Evolutionary conservation across 2,113 vertebrate genomes (phyloP).

Genomic region (Megaptera novaeangliae): DNA sequence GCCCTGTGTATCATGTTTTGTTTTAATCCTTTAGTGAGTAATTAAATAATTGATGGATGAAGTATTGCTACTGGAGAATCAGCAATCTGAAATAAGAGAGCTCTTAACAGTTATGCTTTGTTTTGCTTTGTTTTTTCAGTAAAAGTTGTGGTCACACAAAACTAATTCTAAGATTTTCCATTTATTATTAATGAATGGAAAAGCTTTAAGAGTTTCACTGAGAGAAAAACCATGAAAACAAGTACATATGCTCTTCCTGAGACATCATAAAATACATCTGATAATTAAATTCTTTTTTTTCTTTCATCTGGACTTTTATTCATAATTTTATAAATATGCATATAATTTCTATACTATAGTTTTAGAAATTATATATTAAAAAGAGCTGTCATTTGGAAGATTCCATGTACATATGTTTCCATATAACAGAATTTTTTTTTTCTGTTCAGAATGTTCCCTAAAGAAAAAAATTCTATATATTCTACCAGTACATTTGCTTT

Average conservation of each 20-base stretch:
- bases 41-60: background rate
- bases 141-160: background rate
- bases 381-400: conserved; percentile 18
- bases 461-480: background rate
- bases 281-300: background rate
- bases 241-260: background rate
- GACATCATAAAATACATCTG: background rate
- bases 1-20: background rate
- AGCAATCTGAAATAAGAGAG: background rate
- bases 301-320: background rate
- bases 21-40: background rate
- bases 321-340: background rate
- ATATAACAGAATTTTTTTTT: background rate
- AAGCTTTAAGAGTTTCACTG: background rate
- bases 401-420: background rate
- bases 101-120: background rate
- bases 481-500: background rate
- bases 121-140: background rate
- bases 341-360: background rate
- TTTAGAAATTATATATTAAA: background rate
- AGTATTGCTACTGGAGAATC: background rate
- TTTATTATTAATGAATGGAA: background rate
- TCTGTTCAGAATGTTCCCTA: background rate
- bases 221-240: background rate
- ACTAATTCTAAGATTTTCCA: conserved; percentile 1